Evolutionary conservation across 2,113 vertebrate genomes (phyloP).

Genomic region (Atractosteus spatula): DNA sequence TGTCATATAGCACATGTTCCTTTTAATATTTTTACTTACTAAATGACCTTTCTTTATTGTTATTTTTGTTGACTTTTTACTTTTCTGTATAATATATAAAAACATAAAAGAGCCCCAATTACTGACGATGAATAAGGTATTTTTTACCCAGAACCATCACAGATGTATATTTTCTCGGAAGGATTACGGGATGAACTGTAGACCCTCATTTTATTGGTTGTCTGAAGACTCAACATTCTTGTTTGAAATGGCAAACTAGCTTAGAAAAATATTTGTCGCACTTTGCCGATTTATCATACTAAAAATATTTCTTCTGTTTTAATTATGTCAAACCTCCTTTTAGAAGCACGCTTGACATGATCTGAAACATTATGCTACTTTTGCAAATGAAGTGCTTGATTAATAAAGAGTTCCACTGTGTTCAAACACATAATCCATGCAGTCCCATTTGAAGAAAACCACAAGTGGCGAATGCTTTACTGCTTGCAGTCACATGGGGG

Average conservation of each 20-base stretch:
- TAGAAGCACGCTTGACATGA: slow-evolving; percentile 75
- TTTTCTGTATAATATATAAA: too few species aligned
- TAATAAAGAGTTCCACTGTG: slow-evolving; percentile 94
- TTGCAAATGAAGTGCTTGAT: slow-evolving; percentile 75
- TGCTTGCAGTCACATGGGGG: slow-evolving; percentile 94
- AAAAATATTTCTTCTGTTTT: slow-evolving; percentile 83
- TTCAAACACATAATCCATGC: slow-evolving; percentile 91
- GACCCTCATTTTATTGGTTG: slow-evolving; percentile 12
- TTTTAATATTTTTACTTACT: too few species aligned
- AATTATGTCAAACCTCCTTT: slow-evolving; percentile 77
- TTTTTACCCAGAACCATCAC: slow-evolving; percentile 18
- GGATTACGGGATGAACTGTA: slow-evolving; percentile 23
- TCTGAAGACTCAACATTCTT: slow-evolving; percentile 32
- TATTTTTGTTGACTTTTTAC: too few species aligned
- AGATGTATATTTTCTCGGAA: slow-evolving; percentile 25
- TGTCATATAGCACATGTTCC: too few species aligned
- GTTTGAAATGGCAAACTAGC: slow-evolving; percentile 42
- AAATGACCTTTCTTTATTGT: too few species aligned
- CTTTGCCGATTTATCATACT: slow-evolving; percentile 82
- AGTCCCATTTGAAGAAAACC: slow-evolving; percentile 89
- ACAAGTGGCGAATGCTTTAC: slow-evolving; percentile 92
- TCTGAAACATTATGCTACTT: slow-evolving; percentile 81
- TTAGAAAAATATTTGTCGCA: slow-evolving; percentile 55
- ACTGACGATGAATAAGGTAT: not conserved
- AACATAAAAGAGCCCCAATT: too few species aligned